A percentile compares a stretch with the other conserved stretches of the same genome.
Evolutionary conservation across 2,797 vertebrate genomes (phyloP).

Genomic region (Corythornis leucogaster): DNA sequence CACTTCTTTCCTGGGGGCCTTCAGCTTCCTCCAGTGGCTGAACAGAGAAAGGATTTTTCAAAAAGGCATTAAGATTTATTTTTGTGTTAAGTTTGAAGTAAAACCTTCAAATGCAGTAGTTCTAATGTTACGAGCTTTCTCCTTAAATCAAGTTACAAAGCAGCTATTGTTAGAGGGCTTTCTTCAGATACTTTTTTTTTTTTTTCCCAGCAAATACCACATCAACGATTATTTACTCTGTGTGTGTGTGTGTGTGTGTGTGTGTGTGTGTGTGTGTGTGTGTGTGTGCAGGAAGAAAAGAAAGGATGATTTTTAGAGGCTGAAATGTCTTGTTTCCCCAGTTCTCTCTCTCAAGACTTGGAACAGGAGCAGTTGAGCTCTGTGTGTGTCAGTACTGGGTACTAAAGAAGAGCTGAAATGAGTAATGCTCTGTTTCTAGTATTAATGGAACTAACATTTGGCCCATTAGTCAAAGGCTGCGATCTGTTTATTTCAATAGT

Average conservation of each 20-base stretch:
- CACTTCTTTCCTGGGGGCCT: conserved; percentile 23
- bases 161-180: background rate
- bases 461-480: background rate
- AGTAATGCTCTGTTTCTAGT: background rate
- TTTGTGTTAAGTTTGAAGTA: background rate
- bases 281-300: background rate
- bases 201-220: too few relatives aligned
- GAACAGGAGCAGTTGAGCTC: background rate
- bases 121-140: background rate
- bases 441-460: background rate
- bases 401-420: background rate
- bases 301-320: background rate
- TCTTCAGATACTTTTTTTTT: background rate
- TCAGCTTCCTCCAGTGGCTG: conserved; percentile 73
- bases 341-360: background rate
- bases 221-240: background rate
- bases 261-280: too few relatives aligned
- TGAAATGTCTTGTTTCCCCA: background rate
- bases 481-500: background rate
- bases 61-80: background rate
- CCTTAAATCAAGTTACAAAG: background rate
- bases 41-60: background rate
- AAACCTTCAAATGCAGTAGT: background rate
- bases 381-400: background rate
- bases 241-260: too few relatives aligned